Conservation (phyloP, 2,113 vertebrate species). For the Semnopithecus entellus region DNA sequence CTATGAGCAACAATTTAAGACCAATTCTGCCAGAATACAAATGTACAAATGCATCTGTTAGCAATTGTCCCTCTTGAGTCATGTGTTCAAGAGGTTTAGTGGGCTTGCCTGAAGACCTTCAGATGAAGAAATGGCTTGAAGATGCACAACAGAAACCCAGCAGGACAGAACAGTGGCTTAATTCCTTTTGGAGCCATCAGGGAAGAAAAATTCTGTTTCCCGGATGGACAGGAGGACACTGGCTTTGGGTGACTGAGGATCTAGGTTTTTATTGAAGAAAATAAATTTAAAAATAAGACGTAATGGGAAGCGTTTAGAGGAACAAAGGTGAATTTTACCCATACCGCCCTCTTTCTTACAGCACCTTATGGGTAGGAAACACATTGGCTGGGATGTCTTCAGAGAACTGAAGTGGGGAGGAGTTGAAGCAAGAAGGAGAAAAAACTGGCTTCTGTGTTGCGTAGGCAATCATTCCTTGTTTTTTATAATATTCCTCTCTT, state of each 20-base stretch:
- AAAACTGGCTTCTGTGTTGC: not conserved
- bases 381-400: not conserved
- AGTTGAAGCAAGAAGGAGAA: not conserved
- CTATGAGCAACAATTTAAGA: constrained; percentile 60
- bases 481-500: not conserved
- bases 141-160: not conserved
- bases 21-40: constrained; percentile 42
- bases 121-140: not conserved
- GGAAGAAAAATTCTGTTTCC: not conserved
- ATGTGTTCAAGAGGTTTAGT: not conserved
- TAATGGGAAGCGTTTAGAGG: not conserved
- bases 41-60: constrained; percentile 33
- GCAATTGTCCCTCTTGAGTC: constrained; percentile 51
- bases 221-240: not conserved
- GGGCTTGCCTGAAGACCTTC: constrained; percentile 56
- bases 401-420: not conserved
- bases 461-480: not conserved
- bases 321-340: not conserved
- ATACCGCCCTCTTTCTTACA: not conserved
- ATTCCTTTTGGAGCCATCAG: not conserved
- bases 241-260: not conserved
- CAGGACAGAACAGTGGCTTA: constrained; percentile 46
- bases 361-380: not conserved
- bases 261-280: not conserved
- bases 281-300: not conserved